Evolutionary conservation across 2,797 vertebrate genomes (phyloP).

Genomic region (Platalea minor): DNA sequence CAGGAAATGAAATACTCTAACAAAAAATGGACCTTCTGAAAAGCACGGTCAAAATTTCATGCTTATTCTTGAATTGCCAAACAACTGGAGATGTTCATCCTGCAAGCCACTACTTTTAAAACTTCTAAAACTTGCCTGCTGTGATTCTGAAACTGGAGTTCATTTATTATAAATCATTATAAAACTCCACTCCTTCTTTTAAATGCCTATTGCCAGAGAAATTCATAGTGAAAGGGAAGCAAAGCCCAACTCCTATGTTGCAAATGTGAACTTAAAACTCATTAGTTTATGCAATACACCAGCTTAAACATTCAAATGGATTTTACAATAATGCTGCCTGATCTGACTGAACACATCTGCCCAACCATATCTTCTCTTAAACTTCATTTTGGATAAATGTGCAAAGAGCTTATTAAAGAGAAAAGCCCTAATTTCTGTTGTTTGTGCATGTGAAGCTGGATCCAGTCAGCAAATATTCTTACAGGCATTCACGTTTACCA

Average conservation of each 20-base stretch:
- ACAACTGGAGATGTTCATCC: neutral
- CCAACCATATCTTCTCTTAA: neutral
- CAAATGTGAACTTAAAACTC: neutral
- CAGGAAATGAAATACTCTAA: neutral
- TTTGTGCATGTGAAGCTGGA: neutral
- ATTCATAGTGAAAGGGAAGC: neutral
- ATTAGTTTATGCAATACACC: neutral
- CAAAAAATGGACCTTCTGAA: neutral
- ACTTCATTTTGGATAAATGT: neutral
- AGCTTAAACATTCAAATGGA: neutral
- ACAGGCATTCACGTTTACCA: neutral
- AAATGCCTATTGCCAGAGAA: neutral
- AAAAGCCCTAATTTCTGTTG: neutral
- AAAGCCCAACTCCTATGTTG: neutral
- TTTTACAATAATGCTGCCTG: neutral
- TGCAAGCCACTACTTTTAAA: neutral
- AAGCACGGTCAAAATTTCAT: neutral
- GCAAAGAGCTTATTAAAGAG: neutral
- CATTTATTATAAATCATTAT: neutral
- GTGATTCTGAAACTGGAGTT: neutral
- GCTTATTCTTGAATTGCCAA: neutral
- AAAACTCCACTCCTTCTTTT: neutral
- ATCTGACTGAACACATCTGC: neutral
- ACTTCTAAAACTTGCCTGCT: neutral
- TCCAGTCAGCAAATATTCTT: neutral